Evolutionary conservation across 2,888 invertebrate genomes (phyloP).

Genomic region (Cerceris ruficornis): DNA sequence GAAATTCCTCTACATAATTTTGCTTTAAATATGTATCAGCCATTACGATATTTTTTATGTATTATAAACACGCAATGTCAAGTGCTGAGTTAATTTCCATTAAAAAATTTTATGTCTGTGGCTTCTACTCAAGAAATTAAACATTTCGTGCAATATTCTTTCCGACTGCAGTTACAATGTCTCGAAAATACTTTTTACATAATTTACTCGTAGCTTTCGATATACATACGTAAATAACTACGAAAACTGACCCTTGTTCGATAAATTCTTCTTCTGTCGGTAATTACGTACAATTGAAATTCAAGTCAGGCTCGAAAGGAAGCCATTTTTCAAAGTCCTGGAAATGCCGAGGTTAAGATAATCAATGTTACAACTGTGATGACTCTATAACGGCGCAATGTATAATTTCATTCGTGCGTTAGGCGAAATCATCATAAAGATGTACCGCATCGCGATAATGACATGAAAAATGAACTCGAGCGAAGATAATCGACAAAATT

Average conservation of each 20-base stretch:
- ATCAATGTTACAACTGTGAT: constrained; percentile 42
- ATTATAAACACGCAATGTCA: no score
- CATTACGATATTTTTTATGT: no score
- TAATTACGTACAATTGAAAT: not conserved
- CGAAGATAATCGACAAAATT: constrained; percentile 60
- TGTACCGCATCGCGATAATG: constrained; percentile 59
- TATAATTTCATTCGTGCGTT: constrained; percentile 12
- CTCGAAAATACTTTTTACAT: no score
- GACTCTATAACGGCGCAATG: constrained; percentile 53
- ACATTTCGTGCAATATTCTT: no score
- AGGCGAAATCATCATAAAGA: constrained; percentile 48
- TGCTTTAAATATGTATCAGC: no score
- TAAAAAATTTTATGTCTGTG: no score
- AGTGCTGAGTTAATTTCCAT: no score
- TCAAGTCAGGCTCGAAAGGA: constrained; percentile 22
- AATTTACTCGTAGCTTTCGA: no score
- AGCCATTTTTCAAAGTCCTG: constrained; percentile 43
- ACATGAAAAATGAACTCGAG: constrained; percentile 60
- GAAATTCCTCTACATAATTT: no score
- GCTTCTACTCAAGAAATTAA: no score
- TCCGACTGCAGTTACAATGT: no score
- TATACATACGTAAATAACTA: no score
- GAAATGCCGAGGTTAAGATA: constrained; percentile 3
- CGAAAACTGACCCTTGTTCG: not conserved
- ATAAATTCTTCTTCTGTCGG: not conserved